phyloP scores from a whole-genome alignment of 2,888 invertebrate species.

The Dioctria rufipes region DNA sequence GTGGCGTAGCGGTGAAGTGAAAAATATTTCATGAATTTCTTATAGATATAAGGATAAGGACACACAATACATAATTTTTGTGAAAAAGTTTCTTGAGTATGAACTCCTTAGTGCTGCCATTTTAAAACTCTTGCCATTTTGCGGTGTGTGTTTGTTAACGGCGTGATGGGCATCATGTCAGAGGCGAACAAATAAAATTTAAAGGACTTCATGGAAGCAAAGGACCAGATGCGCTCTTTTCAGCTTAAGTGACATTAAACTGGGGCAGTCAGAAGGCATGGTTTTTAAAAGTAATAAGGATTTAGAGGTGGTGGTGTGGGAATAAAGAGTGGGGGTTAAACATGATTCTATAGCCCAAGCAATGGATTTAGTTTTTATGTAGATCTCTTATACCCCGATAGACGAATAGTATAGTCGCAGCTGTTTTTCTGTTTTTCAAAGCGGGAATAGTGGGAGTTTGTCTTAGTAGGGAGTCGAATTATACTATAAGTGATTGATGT shows the following conservation, averaged over 20 bases:
- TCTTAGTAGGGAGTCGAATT: too few species aligned
- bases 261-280: neutral
- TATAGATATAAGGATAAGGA: conserved; percentile 10
- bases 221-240: conserved; percentile 38
- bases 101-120: neutral
- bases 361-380: too few species aligned
- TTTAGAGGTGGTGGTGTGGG: neutral
- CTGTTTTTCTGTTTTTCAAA: too few species aligned
- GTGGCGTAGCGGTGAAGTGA: conserved; percentile 40
- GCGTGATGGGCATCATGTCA: neutral
- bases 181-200: conserved; percentile 31
- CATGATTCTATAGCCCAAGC: too few species aligned
- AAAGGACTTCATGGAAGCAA: conserved; percentile 9
- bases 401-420: too few species aligned
- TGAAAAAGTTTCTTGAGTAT: conserved; percentile 12
- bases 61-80: conserved; percentile 39
- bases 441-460: too few species aligned
- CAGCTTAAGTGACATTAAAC: conserved; percentile 38
- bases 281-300: conserved; percentile 31
- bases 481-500: too few species aligned
- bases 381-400: too few species aligned
- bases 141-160: conserved; percentile 22
- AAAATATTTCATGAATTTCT: conserved; percentile 49
- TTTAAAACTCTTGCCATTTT: neutral
- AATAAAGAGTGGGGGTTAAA: too few species aligned